phyloP scores from a whole-genome alignment of 2,888 invertebrate species.

The Spisula subtruncata region DNA sequence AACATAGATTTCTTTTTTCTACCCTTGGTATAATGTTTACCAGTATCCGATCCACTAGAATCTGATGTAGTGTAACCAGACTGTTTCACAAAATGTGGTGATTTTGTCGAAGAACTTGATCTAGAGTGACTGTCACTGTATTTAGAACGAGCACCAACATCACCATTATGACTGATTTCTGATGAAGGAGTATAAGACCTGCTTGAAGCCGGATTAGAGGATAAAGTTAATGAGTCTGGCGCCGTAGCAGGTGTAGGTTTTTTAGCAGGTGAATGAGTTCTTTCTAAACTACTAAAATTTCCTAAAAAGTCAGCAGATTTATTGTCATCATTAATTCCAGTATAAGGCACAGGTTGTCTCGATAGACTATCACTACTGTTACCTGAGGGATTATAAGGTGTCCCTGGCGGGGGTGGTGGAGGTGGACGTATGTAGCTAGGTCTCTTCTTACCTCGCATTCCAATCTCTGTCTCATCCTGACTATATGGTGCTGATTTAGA shows the following conservation, averaged over 20 bases:
- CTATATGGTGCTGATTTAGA: slow-evolving; percentile 66
- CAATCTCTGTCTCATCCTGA: slow-evolving; percentile 20
- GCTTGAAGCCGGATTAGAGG: neutral
- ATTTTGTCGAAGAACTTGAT: slow-evolving; percentile 30
- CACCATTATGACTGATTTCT: neutral
- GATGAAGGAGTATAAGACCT: slow-evolving; percentile 10
- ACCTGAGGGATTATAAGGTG: slow-evolving; percentile 64
- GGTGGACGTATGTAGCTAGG: slow-evolving; percentile 39
- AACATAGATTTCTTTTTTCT: slow-evolving; percentile 81
- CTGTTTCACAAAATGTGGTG: neutral
- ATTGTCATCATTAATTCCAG: slow-evolving; percentile 35
- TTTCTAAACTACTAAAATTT: slow-evolving; percentile 22
- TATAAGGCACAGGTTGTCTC: slow-evolving; percentile 55
- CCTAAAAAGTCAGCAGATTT: slow-evolving; percentile 33
- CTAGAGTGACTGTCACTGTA: slow-evolving; percentile 22
- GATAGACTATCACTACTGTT: slow-evolving; percentile 44
- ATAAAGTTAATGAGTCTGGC: slow-evolving; percentile 46
- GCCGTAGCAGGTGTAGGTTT: slow-evolving; percentile 32
- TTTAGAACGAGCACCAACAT: neutral
- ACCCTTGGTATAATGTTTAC: slow-evolving; percentile 37
- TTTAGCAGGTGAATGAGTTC: slow-evolving; percentile 28
- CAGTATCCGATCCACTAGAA: slow-evolving; percentile 55
- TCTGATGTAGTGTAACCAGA: slow-evolving; percentile 34
- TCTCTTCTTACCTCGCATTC: slow-evolving; percentile 5
- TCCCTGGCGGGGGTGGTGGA: slow-evolving; percentile 69